A percentile compares a stretch with the other conserved stretches of the same genome.
Conservation (phyloP, 2,113 vertebrate species). For the Perca flavescens region DNA sequence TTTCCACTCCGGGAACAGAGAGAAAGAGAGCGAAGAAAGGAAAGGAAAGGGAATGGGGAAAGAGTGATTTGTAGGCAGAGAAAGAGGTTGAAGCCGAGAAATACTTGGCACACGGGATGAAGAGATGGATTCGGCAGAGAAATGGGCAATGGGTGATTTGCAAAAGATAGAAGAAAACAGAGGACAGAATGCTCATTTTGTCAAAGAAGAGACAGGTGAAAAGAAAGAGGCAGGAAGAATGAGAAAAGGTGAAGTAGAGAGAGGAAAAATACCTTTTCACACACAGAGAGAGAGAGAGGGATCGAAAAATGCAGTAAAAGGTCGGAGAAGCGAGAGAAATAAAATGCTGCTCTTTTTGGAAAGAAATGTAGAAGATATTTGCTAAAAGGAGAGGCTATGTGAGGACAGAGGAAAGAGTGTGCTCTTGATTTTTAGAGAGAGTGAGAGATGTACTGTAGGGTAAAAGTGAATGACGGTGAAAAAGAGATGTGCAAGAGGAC, state of each 20-base stretch:
- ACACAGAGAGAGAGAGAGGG: background rate
- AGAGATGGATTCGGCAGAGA: constrained; percentile 5
- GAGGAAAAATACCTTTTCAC: background rate
- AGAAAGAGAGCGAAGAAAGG: constrained; percentile 72
- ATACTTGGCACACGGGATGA: constrained; percentile 2
- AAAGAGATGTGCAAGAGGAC: no score
- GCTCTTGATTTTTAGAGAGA: background rate
- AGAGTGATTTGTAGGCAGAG: constrained; percentile 42
- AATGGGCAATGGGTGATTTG: constrained; percentile 31
- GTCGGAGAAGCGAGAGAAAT: background rate
- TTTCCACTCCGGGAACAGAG: constrained; percentile 52
- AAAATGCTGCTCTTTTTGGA: background rate
- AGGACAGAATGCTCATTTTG: constrained; percentile 34
- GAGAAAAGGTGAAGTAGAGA: background rate
- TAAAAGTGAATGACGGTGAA: no score
- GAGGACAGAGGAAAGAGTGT: background rate
- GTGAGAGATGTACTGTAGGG: no score
- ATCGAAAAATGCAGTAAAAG: background rate
- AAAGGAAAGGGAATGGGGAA: background rate
- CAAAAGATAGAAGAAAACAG: background rate
- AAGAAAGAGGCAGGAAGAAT: background rate
- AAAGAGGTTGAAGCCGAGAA: constrained; percentile 8
- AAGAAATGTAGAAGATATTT: background rate
- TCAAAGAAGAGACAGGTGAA: constrained; percentile 4
- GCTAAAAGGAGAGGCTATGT: background rate